Base-by-base conservation (phyloP, 1,140 invertebrate species). In the Plectrocnemia conspersa region DNA sequence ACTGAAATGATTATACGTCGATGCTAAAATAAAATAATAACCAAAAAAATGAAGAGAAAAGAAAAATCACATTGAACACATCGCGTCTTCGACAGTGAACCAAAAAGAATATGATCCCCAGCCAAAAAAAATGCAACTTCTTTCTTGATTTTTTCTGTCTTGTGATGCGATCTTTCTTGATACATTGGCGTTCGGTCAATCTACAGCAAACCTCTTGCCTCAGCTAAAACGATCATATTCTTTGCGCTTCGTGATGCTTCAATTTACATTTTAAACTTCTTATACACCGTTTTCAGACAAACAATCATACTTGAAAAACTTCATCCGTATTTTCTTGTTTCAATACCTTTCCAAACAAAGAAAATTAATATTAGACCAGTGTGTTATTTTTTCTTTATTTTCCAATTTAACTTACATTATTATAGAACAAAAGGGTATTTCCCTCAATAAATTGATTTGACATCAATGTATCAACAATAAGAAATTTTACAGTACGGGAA, bases 261-360 rank as follows among this genome's bases (percentile, higher is more conserved):
- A 32, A 33, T 44, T 50, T 54, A 54, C 36, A 22, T n/a, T n/a
- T 56, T 36, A 52, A 52, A 46, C 53, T 48, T 56, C 48, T 32
- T 19, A 45, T 32, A 56, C 53, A 18, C 53, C 55, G 52, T 55
- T 54, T 58, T 61, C 52, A 54, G 41, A 58, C 38, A 53, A 56
- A 61, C 44, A 52, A 58, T 53, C 50, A 58, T 49, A 61, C 52
- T 74, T 74, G 70, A 73, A 68, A 70, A 72, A 73, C 71, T 76
- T 76, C 74, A 76, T 75, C 74, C 74, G 70, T 76, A 74, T 73
- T 72, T 74, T 76, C 74, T 76, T 76, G 71, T 74, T 74, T 76
- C 72, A 74, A 74, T 73, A 75, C 74, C 74, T 76, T 76, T 76
- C 73, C 70, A 75, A 75, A 75, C 71, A 75, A 76, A 76, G 72